Base-by-base conservation (phyloP, 2,888 invertebrate genomes). In the Oligia strigilis region DNA sequence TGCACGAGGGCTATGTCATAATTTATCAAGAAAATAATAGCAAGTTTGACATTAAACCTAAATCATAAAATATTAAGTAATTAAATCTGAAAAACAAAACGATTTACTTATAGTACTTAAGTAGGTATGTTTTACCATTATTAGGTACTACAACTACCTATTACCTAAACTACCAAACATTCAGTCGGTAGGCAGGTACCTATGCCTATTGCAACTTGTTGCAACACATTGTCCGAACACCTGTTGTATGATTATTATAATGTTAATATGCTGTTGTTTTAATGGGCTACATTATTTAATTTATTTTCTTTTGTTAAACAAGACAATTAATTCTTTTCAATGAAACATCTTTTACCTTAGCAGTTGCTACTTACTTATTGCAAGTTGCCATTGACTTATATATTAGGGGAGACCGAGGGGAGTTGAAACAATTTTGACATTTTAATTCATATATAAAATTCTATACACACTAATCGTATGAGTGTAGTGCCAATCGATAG, bases 281-380 rank as follows among this genome's bases (percentile, higher is more conserved):
- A 49, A 49, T 36, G 43, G 0, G 1, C 17, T 49, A 43, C 29
- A 29, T 49, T 46, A 73, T 46, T 70, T 23, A 11, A 79, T 62
- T 60, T 52, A 58, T 80, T 80, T 78, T 72, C 14, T 40, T 70
- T 71, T 62, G 40, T 62, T n/a, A 36, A 36, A 55, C n/a, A 40
- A n/a, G 8, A 52, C 58, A 6, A 23, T 73, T 46, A 19, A 62
- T 36, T 77, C 4, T 78, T 58, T 80, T 67, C n/a, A 60, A 17
- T 49, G 1, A 46, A 43, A 66, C 36, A 40, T 36, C 0, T 55
- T 55, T 58, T 36, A 40, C 23, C 9, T 19, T 13, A 19, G 29
- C 14, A 23, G n/a, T 36, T 64, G 40, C 23, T 70, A 29, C 13
- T 40, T 23, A 40, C 23, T 23, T 70, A 8, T 4, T 49, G 19